phyloP scores from a whole-genome alignment of 2,888 invertebrate species.

The Nomada ferruginata region DNA sequence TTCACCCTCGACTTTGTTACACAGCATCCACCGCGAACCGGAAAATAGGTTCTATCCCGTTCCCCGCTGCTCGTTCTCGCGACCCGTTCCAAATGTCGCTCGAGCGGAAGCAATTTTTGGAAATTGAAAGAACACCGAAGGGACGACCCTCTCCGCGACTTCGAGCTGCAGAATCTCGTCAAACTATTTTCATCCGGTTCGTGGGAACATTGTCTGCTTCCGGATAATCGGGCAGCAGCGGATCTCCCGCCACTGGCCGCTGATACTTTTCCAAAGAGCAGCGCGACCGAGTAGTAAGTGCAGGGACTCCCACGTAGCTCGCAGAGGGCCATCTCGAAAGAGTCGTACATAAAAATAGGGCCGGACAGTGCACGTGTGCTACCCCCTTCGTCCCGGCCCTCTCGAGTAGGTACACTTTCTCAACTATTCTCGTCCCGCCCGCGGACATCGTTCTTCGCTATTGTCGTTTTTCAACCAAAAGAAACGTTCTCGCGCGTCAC shows the following conservation, averaged over 20 bases:
- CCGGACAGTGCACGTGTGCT: slow-evolving; percentile 62
- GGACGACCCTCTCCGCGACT: slow-evolving; percentile 26
- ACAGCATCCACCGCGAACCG: slow-evolving; percentile 70
- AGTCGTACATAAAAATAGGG: slow-evolving; percentile 69
- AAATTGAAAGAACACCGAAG: slow-evolving; percentile 71
- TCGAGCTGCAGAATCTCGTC: slow-evolving; percentile 11
- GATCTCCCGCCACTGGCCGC: background rate
- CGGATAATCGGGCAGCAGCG: too few species aligned
- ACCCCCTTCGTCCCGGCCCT: slow-evolving; percentile 15
- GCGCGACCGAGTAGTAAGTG: slow-evolving; percentile 39
- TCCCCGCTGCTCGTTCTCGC: slow-evolving; percentile 46
- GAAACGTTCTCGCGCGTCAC: background rate
- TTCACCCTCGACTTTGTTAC: slow-evolving; percentile 77
- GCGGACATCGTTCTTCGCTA: slow-evolving; percentile 29
- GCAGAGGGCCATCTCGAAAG: slow-evolving; percentile 64
- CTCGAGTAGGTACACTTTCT: slow-evolving; percentile 29
- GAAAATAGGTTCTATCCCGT: slow-evolving; percentile 71
- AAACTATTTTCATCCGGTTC: too few species aligned
- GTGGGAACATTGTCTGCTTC: too few species aligned
- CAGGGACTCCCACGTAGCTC: slow-evolving; percentile 66
- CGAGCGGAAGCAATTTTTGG: slow-evolving; percentile 64
- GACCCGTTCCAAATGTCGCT: slow-evolving; percentile 24
- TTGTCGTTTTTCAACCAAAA: slow-evolving; percentile 6
- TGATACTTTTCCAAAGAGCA: slow-evolving; percentile 28
- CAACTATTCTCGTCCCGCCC: slow-evolving; percentile 61